Evolutionary conservation across 2,113 vertebrate species (phyloP), one percentile per base, ranked within the genome.

Genomic region (Notarius lentiginosus): DNA sequence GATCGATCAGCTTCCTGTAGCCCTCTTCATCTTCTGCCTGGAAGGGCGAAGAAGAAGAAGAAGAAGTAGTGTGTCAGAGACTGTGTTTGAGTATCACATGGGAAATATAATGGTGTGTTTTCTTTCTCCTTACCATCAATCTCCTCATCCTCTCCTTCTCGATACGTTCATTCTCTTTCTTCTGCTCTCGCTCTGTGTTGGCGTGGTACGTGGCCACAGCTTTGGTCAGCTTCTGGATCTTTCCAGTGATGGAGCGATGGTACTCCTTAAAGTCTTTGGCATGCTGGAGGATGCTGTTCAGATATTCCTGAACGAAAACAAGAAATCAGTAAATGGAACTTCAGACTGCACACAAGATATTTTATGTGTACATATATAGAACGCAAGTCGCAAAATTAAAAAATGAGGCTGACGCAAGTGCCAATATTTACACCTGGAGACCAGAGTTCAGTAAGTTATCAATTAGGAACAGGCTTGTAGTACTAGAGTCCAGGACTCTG

Each of bases 181-280:
- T 99, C 94, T 99, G 98, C 87, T 99, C 98, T 0, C 98, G 95
- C 94, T 99, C 98, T 0, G 98, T 99, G 95, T 99, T 99, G 93
- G 98, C 98, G 0, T 99, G 98, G 89, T 99, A 99, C 0, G 97
- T 99, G 85, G 98, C 95, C 89, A 99, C 97, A 0, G 98, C 98
- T 94, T 99, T 99, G 53, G 98, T 99, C 84, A 98, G 95, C 89
- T 99, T 99, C 91, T 99, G 98, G 87, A 99, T 96, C 88, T 99
- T 99, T 0, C 97, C 98, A 0, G 96, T 98, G 91, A 99, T 97
- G 0, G 97, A 98, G 53, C 97, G 96, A 84, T 99, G 98, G 89
- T 97, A 99, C 34, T 99, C 98, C 90, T 99, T 99, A 91, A 99
- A 99, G 89, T 99, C 98, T 93, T 99, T 99, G 85, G 98, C 98